Percentiles rank a stretch among this genome's conserved stretches.
phyloP scores from a whole-genome alignment of 92 coral and sea anemone species.

The Actinernus sp. region DNA sequence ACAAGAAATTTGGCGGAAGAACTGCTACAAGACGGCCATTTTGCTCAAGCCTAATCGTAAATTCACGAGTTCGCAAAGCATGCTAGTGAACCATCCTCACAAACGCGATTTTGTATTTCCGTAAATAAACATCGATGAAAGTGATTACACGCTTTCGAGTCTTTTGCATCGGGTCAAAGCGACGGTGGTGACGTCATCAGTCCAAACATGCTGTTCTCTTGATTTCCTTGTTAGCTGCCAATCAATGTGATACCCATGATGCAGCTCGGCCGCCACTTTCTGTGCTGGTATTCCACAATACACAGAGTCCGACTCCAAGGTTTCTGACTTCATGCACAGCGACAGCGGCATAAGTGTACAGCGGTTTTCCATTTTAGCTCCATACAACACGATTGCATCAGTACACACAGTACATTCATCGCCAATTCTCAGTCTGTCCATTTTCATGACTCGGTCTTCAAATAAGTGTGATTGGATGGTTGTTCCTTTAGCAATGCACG shows the following conservation, averaged over 20 bases:
- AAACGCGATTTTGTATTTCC: too few relatives aligned
- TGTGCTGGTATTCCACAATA: slow-evolving; percentile 30
- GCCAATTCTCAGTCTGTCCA: slow-evolving; percentile 14
- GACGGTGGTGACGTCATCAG: too few relatives aligned
- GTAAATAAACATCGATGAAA: too few relatives aligned
- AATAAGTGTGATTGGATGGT: slow-evolving; percentile 21
- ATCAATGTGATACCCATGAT: slow-evolving; percentile 24
- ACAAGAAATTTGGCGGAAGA: too few relatives aligned
- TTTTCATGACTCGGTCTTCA: slow-evolving; percentile 29
- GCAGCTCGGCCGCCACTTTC: slow-evolving; percentile 14
- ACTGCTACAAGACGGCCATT: too few relatives aligned
- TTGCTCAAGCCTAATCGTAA: too few relatives aligned
- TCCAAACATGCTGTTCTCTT: not conserved
- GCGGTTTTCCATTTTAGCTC: slow-evolving; percentile 26
- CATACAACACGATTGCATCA: slow-evolving; percentile 9
- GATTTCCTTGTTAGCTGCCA: not conserved
- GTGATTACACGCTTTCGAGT: too few relatives aligned
- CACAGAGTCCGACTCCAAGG: slow-evolving; percentile 8
- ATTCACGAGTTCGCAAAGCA: too few relatives aligned
- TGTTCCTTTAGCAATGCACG: slow-evolving; percentile 9
- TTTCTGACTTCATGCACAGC: slow-evolving; percentile 17
- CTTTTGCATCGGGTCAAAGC: too few relatives aligned
- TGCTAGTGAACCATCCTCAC: too few relatives aligned
- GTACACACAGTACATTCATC: slow-evolving; percentile 8
- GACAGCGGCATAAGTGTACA: slow-evolving; percentile 24